Evolutionary conservation across 1,140 invertebrate species (phyloP).

Genomic region (Camponotus pennsylvanicus): DNA sequence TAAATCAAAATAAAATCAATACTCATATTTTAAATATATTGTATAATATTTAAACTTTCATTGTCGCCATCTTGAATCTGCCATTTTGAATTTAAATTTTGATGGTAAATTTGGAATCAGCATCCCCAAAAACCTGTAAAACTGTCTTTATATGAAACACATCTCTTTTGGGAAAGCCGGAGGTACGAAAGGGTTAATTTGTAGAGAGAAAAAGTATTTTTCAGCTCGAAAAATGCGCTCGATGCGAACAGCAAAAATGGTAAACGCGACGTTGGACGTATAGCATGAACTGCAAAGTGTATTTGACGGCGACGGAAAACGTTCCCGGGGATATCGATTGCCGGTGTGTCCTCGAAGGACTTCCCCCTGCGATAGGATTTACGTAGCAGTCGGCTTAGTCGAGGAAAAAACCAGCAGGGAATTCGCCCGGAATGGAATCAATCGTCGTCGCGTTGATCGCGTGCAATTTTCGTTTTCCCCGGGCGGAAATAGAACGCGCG

Average conservation of each 20-base stretch:
- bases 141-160: too few relatives aligned
- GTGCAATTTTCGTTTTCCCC: constrained; percentile 61
- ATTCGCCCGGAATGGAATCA: constrained; percentile 49
- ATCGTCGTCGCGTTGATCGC: constrained; percentile 57
- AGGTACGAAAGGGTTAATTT: neutral
- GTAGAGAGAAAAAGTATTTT: neutral
- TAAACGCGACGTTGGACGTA: neutral
- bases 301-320: constrained; percentile 29
- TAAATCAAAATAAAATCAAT: too few relatives aligned
- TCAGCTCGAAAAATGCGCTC: neutral
- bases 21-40: too few relatives aligned
- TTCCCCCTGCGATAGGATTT: constrained; percentile 14
- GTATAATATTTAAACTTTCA: too few relatives aligned
- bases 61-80: too few relatives aligned
- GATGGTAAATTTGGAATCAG: too few relatives aligned
- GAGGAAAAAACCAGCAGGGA: constrained; percentile 32
- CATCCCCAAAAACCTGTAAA: too few relatives aligned
- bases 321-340: constrained; percentile 61
- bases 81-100: too few relatives aligned
- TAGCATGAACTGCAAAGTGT: constrained; percentile 29
- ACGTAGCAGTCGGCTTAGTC: neutral
- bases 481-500: constrained; percentile 43
- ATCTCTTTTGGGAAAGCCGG: too few relatives aligned
- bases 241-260: constrained; percentile 9
- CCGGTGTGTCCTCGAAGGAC: constrained; percentile 43